Evolutionary conservation across 2,113 vertebrate genomes (phyloP).

Genomic region (Neodon shergylaensis): DNA sequence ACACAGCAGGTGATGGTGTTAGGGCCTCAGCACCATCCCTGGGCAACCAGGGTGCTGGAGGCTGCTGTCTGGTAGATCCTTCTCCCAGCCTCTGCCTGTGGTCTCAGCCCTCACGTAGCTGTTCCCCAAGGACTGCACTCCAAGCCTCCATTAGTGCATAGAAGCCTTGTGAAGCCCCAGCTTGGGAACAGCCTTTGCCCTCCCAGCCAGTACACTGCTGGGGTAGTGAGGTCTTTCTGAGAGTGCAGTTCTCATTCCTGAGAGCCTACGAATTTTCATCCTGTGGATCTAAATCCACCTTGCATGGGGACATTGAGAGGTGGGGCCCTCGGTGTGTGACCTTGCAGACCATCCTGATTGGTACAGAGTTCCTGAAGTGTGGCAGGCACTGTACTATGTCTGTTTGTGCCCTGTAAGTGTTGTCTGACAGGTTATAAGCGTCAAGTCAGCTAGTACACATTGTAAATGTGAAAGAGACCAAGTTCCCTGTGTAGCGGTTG

Average conservation of each 20-base stretch:
- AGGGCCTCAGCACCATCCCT: not conserved
- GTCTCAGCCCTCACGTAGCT: not conserved
- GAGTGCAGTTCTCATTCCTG: not conserved
- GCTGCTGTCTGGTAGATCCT: not conserved
- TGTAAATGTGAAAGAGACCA: slow-evolving; percentile 51
- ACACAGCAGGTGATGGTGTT: not conserved
- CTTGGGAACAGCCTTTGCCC: not conserved
- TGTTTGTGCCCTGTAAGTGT: slow-evolving; percentile 48
- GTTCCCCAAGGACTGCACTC: not conserved
- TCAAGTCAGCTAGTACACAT: not conserved
- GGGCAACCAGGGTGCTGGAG: not conserved
- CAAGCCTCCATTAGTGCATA: not conserved
- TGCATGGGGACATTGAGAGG: not conserved
- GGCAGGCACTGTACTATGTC: slow-evolving; percentile 40
- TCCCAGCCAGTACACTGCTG: not conserved
- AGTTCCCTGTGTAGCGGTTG: not conserved
- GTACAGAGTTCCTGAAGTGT: not conserved
- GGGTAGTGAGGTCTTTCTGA: not conserved
- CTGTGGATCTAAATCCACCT: not conserved
- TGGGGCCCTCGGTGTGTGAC: not conserved
- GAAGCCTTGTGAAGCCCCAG: not conserved
- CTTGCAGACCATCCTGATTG: not conserved
- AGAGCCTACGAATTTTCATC: not conserved
- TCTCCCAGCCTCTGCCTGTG: not conserved
- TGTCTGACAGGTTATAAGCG: not conserved